phyloP scores from a whole-genome alignment of 2,797 vertebrate species.

The Benthosema pterotum region DNA sequence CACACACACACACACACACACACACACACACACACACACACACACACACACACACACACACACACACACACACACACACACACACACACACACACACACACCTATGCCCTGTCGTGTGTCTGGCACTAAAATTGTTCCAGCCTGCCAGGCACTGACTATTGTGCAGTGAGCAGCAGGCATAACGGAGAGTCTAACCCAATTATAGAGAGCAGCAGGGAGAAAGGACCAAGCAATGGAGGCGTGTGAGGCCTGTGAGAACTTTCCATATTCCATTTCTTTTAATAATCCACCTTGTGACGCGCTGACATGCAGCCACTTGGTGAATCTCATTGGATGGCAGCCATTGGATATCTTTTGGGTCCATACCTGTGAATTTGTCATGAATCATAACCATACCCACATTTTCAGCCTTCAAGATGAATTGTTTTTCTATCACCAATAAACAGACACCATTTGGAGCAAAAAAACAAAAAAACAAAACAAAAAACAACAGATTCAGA shows the following conservation, averaged over 20 bases:
- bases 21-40: constrained; percentile 10
- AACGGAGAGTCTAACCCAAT: constrained; percentile 47
- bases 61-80: constrained; percentile 2
- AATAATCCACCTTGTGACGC: constrained; percentile 17
- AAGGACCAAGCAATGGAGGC: constrained; percentile 3
- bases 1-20: constrained; percentile 5
- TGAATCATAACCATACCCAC: neutral
- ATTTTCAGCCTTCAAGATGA: neutral
- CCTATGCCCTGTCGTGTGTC: neutral
- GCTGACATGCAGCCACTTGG: constrained; percentile 12
- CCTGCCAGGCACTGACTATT: constrained; percentile 30
- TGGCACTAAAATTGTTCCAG: constrained; percentile 32
- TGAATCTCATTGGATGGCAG: constrained; percentile 10
- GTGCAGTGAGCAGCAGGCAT: constrained; percentile 46
- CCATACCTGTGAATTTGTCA: neutral
- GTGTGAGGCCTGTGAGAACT: constrained; percentile 7
- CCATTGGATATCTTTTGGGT: neutral
- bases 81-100: neutral
- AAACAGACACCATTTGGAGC: neutral
- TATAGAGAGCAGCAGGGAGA: constrained; percentile 23
- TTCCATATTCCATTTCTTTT: constrained; percentile 9
- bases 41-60: neutral
- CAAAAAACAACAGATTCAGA: no score
- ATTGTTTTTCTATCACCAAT: neutral
- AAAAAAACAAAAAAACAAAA: no score